Evolutionary conservation across 2,113 vertebrate genomes (phyloP).

Genomic region (Cephalopterus ornatus): DNA sequence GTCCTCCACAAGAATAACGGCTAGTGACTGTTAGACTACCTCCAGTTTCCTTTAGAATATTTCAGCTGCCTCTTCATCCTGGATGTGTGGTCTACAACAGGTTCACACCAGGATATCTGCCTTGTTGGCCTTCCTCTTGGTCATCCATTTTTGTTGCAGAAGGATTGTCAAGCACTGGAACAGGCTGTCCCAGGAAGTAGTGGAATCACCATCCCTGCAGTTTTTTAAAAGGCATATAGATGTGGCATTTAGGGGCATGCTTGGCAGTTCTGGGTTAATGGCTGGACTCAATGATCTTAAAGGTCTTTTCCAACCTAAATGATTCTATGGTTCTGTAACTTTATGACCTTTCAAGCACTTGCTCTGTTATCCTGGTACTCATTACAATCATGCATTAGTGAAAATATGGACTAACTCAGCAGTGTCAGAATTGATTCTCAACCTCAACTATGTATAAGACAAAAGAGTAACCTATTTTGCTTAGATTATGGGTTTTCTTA

Average conservation of each 20-base stretch:
- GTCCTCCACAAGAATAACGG: not conserved
- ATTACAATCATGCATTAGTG: not conserved
- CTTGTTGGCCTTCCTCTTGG: not conserved
- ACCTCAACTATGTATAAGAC: not conserved
- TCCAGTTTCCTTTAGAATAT: not conserved
- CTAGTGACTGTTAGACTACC: not conserved
- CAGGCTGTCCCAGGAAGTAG: not conserved
- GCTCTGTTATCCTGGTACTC: not conserved
- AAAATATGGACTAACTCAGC: not conserved
- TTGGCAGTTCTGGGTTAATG: not conserved
- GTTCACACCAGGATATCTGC: not conserved
- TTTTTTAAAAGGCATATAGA: not conserved
- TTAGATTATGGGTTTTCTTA: fast-evolving
- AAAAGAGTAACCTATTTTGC: not conserved
- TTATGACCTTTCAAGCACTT: not conserved
- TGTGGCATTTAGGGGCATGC: not conserved
- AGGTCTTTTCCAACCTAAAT: not conserved
- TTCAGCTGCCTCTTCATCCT: not conserved
- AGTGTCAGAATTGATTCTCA: not conserved
- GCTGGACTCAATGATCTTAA: not conserved
- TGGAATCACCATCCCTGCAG: not conserved
- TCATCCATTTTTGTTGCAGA: not conserved
- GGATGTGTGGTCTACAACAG: not conserved
- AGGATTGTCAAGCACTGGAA: not conserved
- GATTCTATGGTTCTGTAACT: not conserved